A percentile compares a stretch with the other conserved stretches of the same genome.
Conservation (phyloP, 2,113 vertebrate species). For the Eudyptes chrysolophus region DNA sequence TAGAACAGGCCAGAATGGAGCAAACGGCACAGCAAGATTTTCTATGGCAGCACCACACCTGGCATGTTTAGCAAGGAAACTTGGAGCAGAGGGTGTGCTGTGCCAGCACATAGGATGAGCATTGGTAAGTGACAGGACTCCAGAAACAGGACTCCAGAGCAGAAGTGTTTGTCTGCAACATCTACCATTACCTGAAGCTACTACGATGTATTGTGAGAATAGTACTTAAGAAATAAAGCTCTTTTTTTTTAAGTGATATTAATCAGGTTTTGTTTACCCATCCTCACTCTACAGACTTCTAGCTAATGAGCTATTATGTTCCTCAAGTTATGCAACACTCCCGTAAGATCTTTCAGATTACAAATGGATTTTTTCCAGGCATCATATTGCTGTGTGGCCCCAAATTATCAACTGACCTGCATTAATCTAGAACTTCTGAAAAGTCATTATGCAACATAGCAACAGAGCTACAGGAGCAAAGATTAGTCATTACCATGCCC, state of each 20-base stretch:
- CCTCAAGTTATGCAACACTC: not conserved
- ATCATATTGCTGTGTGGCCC: not conserved
- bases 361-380: not conserved
- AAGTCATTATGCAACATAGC: not conserved
- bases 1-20: not conserved
- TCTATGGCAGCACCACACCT: not conserved
- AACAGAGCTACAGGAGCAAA: not conserved
- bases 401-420: conserved; percentile 1
- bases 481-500: not conserved
- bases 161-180: not conserved
- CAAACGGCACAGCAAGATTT: not conserved
- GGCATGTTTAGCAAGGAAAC: not conserved
- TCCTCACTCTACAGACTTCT: not conserved
- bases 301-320: not conserved
- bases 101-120: not conserved
- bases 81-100: not conserved
- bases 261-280: not conserved
- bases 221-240: not conserved
- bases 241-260: not conserved
- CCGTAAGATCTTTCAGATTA: conserved; percentile 5
- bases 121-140: not conserved
- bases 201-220: not conserved
- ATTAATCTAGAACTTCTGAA: conserved; percentile 25
- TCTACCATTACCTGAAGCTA: not conserved
- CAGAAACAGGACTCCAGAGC: not conserved